Conservation (phyloP, 2,888 invertebrate species). For the Epinotia ramella region DNA sequence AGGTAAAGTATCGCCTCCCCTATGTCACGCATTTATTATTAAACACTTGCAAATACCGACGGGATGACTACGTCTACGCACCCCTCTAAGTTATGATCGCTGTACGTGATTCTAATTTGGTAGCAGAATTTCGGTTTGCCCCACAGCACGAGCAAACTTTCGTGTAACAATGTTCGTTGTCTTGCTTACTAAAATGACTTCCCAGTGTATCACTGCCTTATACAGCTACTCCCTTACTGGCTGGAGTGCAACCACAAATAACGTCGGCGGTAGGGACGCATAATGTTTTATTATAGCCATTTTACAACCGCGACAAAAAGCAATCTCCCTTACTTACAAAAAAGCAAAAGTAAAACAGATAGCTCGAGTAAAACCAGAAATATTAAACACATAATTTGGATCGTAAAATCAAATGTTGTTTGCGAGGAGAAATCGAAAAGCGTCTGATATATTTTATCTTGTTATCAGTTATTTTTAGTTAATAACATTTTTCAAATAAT, state of each 20-base stretch:
- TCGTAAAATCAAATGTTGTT: constrained; percentile 51
- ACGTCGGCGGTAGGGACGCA: constrained; percentile 67
- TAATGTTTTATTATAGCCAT: constrained; percentile 78
- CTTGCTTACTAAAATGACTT: constrained; percentile 60
- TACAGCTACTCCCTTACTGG: constrained; percentile 52
- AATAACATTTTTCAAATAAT: not conserved
- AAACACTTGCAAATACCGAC: constrained; percentile 74
- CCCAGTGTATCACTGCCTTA: constrained; percentile 64
- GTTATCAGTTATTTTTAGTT: constrained; percentile 12
- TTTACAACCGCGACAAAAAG: constrained; percentile 76
- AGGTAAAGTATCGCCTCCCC: constrained; percentile 60
- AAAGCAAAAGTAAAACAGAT: constrained; percentile 68
- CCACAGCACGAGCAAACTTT: constrained; percentile 10
- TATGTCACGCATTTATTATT: constrained; percentile 73
- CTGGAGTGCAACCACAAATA: constrained; percentile 77
- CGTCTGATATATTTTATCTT: not conserved
- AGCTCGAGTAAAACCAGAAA: constrained; percentile 61
- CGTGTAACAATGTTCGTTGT: constrained; percentile 41
- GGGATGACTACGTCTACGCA: constrained; percentile 60
- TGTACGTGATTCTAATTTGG: constrained; percentile 45
- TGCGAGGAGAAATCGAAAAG: constrained; percentile 6
- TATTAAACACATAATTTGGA: constrained; percentile 58
- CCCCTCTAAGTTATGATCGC: constrained; percentile 61
- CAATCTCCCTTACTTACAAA: constrained; percentile 76
- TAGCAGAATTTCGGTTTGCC: constrained; percentile 13